These are phyloP conservation scores for Boloria euphrosyne DNA, from an alignment of 2,888 invertebrate genomes.

Conservation along the genomic window DNA sequence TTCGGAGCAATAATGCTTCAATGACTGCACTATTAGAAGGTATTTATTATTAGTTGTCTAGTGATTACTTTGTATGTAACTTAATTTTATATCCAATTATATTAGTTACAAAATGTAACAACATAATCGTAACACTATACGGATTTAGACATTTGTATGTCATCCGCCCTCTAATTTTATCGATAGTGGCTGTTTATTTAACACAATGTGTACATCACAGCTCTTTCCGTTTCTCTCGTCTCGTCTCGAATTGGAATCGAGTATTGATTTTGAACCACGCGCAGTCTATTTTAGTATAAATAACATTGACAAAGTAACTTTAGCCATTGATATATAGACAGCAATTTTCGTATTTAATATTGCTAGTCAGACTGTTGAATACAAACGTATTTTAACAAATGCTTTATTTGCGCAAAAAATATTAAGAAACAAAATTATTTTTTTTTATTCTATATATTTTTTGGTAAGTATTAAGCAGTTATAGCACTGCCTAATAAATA, in stretches of 20 bases:
- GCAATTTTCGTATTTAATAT: too few species aligned
- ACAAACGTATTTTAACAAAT: too few species aligned
- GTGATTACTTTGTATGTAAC: neutral
- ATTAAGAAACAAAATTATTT: too few species aligned
- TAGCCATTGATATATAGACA: neutral
- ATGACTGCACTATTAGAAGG: too few species aligned
- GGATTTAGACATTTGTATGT: constrained; percentile 13
- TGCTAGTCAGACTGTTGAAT: too few species aligned
- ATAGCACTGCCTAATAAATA: too few species aligned
- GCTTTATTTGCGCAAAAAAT: too few species aligned
- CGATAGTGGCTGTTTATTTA: neutral
- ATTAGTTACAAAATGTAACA: constrained; percentile 1
- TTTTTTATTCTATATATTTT: too few species aligned
- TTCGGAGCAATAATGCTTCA: too few species aligned
- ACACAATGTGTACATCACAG: neutral
- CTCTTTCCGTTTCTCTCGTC: constrained; percentile 15
- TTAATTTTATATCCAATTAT: constrained; percentile 1
- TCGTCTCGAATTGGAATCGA: constrained; percentile 4
- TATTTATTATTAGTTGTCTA: too few species aligned
- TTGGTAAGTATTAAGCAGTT: too few species aligned
- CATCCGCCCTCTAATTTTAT: constrained; percentile 14
- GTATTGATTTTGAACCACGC: constrained; percentile 11
- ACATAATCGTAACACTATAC: neutral
- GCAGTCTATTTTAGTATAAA: constrained; percentile 14
- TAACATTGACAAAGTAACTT: constrained; percentile 14